Evolutionary conservation across 2,113 vertebrate species (phyloP).

Genomic region (Hippocampus abdominalis): DNA sequence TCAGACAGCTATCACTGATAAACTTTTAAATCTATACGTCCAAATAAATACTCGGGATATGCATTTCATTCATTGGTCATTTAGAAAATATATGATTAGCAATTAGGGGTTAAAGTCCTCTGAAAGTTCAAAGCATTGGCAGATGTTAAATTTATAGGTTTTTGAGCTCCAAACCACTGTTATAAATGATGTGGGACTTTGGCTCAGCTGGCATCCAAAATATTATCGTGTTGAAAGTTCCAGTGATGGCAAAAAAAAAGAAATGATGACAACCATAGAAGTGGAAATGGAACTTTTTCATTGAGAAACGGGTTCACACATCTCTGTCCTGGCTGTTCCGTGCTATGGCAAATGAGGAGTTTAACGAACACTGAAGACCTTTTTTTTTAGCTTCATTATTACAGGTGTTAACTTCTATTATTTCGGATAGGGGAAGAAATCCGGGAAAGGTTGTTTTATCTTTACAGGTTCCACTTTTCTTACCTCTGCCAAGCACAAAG

Average conservation of each 20-base stretch:
- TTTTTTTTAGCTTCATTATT: too few species aligned
- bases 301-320: neutral
- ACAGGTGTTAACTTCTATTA: too few species aligned
- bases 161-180: too few species aligned
- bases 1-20: constrained; percentile 38
- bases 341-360: neutral
- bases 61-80: neutral
- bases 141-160: too few species aligned
- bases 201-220: neutral
- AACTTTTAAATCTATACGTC: neutral
- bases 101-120: neutral
- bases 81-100: neutral
- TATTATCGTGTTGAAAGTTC: neutral
- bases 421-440: too few species aligned
- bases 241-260: neutral
- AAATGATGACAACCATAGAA: neutral
- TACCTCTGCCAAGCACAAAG: too few species aligned
- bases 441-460: too few species aligned
- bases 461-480: too few species aligned
- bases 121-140: neutral
- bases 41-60: neutral
- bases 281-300: neutral
- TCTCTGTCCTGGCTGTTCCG: neutral
- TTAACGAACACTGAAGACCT: neutral
- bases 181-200: too few species aligned